Evolutionary conservation across 2,888 invertebrate genomes (phyloP).

Genomic region (Anagyrus pseudococci): DNA sequence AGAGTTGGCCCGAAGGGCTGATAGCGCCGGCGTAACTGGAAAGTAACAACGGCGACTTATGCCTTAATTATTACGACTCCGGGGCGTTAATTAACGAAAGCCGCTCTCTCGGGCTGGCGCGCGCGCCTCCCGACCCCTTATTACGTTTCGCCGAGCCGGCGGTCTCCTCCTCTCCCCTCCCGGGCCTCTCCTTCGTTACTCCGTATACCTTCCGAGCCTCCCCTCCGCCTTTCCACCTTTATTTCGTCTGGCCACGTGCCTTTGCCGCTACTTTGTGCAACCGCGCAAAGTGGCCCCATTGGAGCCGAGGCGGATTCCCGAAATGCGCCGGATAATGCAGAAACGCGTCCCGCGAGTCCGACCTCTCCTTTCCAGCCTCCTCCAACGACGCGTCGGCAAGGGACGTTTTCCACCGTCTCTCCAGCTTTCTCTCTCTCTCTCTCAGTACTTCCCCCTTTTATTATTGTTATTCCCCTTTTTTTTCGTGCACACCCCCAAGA

Average conservation of each 20-base stretch:
- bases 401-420: neutral
- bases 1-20: constrained; percentile 8
- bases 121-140: constrained; percentile 18
- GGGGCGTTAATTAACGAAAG: constrained; percentile 38
- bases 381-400: too few relatives aligned
- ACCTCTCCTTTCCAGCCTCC: too few relatives aligned
- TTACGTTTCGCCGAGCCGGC: constrained; percentile 23
- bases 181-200: too few relatives aligned
- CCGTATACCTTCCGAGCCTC: too few relatives aligned
- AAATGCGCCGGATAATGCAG: too few relatives aligned
- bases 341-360: too few relatives aligned
- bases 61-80: constrained; percentile 35
- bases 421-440: neutral
- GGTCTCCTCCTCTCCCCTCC: constrained; percentile 21
- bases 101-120: too few relatives aligned
- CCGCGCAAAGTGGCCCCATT: neutral
- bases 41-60: constrained; percentile 30
- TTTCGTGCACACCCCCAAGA: too few relatives aligned
- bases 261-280: neutral
- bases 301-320: too few relatives aligned
- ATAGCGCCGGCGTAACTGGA: constrained; percentile 27
- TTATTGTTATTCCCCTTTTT: neutral
- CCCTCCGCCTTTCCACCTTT: too few relatives aligned
- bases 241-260: constrained; percentile 1
- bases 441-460: neutral